Evolutionary conservation across 2,113 vertebrate genomes (phyloP), one percentile per base, ranked within the genome.

Genomic region (Channa argus): DNA sequence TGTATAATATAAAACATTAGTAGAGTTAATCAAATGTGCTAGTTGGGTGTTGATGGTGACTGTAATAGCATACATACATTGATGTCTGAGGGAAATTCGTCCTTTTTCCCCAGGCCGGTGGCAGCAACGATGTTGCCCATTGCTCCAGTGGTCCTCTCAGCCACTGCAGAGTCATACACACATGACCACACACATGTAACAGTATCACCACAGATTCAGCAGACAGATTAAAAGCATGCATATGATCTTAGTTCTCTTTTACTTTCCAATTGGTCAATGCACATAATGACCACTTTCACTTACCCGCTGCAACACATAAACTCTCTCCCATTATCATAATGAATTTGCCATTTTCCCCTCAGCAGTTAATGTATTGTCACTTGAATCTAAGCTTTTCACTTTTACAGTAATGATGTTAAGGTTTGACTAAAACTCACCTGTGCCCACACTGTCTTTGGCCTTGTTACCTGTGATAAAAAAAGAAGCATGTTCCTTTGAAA

Each of bases 71-170:
- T 45, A 87, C 95, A 86, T 92, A 98, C 98, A 85, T 98, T 99
- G 90, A 99, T 91, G 88, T 98, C 97, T 0, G 95, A 68, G 6
- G 97, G 97, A 88, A 98, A 98, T 37, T 99, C 98, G 46, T 99
- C 97, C 85, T 96, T 99, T 91, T 98, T 99, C 91, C 95, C 94
- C 85, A 99, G 93, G 53, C 98, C 98, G 0, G 98, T 98, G 83
- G 97, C 98, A 0, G 97, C 97, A 0, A 94, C 98, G 0, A 99
- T 98, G 91, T 98, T 99, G 67, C 97, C 98, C 0, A 98, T 94
- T 0, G 97, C 98, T 58, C 97, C 98, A 0, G 96, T 97, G 11
- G 97, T 98, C 90, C 96, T 99, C 94, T 99, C 98, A 71, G 98
- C 97, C 95, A 98, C 98, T 99, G 87, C 50, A 64, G 61, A 55